Evolutionary conservation across 2,888 invertebrate species (phyloP).

Genomic region (Perizoma affinitatum): DNA sequence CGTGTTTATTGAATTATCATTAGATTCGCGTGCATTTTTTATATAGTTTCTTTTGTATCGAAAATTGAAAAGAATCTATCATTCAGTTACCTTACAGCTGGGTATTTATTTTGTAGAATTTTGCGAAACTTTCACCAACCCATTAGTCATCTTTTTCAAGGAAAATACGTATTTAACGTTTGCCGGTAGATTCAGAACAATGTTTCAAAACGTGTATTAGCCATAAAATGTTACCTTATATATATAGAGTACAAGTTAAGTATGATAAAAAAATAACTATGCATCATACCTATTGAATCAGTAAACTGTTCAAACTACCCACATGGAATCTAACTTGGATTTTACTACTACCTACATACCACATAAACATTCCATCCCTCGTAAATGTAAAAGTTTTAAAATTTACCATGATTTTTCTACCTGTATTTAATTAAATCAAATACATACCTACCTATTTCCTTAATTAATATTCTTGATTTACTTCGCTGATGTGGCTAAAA

Average conservation of each 20-base stretch:
- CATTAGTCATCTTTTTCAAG: slow-evolving; percentile 36
- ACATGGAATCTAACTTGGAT: background rate
- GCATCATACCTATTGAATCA: too few relatives aligned
- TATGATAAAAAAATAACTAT: too few relatives aligned
- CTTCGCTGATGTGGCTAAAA: too few relatives aligned
- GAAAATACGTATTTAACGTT: slow-evolving; percentile 30
- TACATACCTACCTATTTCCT: too few relatives aligned
- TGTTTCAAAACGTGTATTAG: background rate
- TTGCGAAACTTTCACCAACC: slow-evolving; percentile 34
- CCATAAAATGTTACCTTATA: background rate
- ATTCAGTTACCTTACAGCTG: slow-evolving; percentile 13
- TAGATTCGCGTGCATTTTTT: slow-evolving; percentile 36
- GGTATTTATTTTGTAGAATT: slow-evolving; percentile 17
- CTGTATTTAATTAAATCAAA: too few relatives aligned
- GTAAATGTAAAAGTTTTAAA: too few relatives aligned
- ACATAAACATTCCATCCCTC: too few relatives aligned
- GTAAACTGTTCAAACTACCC: slow-evolving; percentile 6
- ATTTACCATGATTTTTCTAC: too few relatives aligned
- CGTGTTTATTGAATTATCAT: slow-evolving; percentile 51
- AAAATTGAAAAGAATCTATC: slow-evolving; percentile 18
- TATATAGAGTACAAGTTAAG: too few relatives aligned
- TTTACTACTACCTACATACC: background rate
- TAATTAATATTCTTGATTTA: too few relatives aligned
- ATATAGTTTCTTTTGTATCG: slow-evolving; percentile 32
- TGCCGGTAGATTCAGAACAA: slow-evolving; percentile 14